Percentiles rank a stretch among this genome's conserved stretches.
phyloP scores from a whole-genome alignment of 1,140 invertebrate species.

The Phymorhynchus buccinoides region DNA sequence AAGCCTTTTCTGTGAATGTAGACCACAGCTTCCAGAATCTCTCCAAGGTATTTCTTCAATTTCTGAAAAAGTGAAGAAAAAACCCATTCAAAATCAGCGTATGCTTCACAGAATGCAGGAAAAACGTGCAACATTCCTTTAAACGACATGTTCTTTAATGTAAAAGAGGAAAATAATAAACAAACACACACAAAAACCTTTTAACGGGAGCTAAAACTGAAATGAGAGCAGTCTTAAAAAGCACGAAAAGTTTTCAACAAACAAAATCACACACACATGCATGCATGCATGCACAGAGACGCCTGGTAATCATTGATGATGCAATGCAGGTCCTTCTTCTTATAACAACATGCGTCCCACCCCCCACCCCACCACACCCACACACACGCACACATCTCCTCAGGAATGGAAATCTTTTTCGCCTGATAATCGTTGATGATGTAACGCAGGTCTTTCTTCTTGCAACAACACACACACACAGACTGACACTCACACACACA shows the following conservation, averaged over 20 bases:
- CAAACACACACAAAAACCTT: too few relatives aligned
- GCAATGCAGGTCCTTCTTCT: conserved; percentile 57
- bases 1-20: conserved; percentile 68
- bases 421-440: conserved; percentile 55
- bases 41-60: conserved; percentile 68
- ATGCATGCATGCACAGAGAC: conserved; percentile 11
- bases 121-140: too few relatives aligned
- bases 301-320: conserved; percentile 55
- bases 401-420: conserved; percentile 56
- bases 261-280: background rate
- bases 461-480: background rate
- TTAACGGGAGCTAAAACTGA: too few relatives aligned
- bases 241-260: too few relatives aligned
- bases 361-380: too few relatives aligned
- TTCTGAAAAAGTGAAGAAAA: conserved; percentile 55
- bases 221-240: too few relatives aligned
- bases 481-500: conserved; percentile 12
- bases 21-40: conserved; percentile 66
- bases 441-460: conserved; percentile 45
- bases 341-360: too few relatives aligned
- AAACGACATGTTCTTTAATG: too few relatives aligned
- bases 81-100: too few relatives aligned
- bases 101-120: too few relatives aligned
- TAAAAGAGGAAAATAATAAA: too few relatives aligned
- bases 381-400: conserved; percentile 52